Base-by-base conservation (phyloP, 2,888 invertebrate genomes). In the Ryuthela nishihirai region DNA sequence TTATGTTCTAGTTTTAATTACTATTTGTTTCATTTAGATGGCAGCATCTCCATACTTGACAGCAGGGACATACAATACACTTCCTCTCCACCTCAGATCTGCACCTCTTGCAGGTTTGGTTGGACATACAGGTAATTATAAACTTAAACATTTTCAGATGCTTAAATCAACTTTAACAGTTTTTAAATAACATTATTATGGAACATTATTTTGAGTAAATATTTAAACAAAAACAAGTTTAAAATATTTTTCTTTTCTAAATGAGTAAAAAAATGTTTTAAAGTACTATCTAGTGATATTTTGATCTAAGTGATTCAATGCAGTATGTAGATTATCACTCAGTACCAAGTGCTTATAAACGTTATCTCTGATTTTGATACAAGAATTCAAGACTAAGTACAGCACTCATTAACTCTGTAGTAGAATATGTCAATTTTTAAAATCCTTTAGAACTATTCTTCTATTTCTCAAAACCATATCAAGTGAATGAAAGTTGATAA, bases 61-160 rank as follows among this genome's bases (percentile, higher is more conserved):
- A n/a, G 50, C 59, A 21, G 59, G 52, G 39, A 39, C 39, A 43
- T 59, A 59, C 29, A 34, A 43, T 25, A 32, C 47, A 9, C 48
- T 59, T 52, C 59, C 59, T 36, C 52, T 59, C 12, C 59, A 59
- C 26, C 20, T 59, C 20, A 25, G 59, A 48, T n/a, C n/a, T n/a
- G n/a, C n/a, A n/a, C 48, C 53, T 38, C 52, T 45, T n/a, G 43
- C 38, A 40, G 48, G 40, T 6, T 35, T 59, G 40, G 15, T 29
- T 35, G 21, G 42, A 26, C 58, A 53, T 47, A 47, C 49, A 59
- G 53, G 53, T 59, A 35, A 34, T 4, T n/a, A 18, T 3, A 12
- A 20, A 29, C 29, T 36, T 18, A 12, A 2, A 21, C 21, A 21
- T 5, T 34, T 23, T 34, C 23, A 20, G 5, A 34, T 7, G 12